Percentiles rank a stretch among this genome's conserved stretches.
Conservation (phyloP, 2,888 invertebrate genomes). For the Micropterix aruncella region DNA sequence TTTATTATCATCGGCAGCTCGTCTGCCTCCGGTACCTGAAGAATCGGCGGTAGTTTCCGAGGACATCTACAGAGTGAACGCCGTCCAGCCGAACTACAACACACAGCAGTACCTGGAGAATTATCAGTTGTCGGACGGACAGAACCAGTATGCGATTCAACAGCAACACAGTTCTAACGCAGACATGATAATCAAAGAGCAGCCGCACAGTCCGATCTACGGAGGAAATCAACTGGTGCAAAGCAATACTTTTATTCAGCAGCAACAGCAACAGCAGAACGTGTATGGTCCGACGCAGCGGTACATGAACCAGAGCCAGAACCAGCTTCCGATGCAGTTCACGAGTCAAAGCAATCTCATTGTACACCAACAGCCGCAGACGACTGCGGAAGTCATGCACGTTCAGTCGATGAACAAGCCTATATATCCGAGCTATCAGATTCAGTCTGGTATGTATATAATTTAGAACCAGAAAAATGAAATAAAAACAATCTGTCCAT, state of each 20-base stretch:
- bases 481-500: too few species aligned
- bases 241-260: slow-evolving; percentile 3
- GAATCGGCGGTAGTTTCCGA: slow-evolving; percentile 35
- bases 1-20: slow-evolving; percentile 26
- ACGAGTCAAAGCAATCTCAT: background rate
- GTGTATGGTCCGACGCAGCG: slow-evolving; percentile 10
- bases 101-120: slow-evolving; percentile 19
- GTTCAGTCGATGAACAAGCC: background rate
- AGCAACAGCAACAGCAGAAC: slow-evolving; percentile 10
- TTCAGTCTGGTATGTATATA: too few species aligned
- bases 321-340: background rate
- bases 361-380: background rate
- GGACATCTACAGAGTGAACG: slow-evolving; percentile 25
- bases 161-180: slow-evolving; percentile 6
- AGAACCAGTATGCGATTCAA: slow-evolving; percentile 4
- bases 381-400: background rate
- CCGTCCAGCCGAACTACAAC: slow-evolving; percentile 15
- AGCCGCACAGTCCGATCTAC: slow-evolving; percentile 4
- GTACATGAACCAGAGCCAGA: slow-evolving; percentile 6
- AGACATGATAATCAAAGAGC: slow-evolving; percentile 9
- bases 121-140: slow-evolving; percentile 1
- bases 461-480: too few species aligned
- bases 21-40: slow-evolving; percentile 46
- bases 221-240: slow-evolving; percentile 3
- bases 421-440: too few species aligned